Evolutionary conservation across 2,888 invertebrate species (phyloP).

Genomic region (Tineola bisselliella): DNA sequence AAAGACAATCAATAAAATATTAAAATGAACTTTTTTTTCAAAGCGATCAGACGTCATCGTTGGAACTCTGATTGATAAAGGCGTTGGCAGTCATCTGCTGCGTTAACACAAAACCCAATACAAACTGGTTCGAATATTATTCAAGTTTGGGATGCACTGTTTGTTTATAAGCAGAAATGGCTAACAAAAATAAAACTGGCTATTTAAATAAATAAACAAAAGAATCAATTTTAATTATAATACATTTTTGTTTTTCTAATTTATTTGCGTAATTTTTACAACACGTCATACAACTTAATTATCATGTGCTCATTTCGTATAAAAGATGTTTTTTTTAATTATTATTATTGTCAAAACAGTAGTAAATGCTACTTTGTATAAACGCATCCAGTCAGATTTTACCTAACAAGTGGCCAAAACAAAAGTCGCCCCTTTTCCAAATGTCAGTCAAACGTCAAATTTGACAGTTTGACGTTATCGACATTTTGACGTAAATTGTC

Average conservation of each 20-base stretch:
- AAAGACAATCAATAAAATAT: background rate
- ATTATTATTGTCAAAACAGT: too few relatives aligned
- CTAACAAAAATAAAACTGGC: too few relatives aligned
- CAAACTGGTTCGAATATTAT: background rate
- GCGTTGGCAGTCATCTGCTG: background rate
- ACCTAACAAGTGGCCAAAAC: conserved; percentile 10
- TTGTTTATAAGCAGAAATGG: too few relatives aligned
- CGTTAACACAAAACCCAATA: background rate
- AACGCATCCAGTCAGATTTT: background rate
- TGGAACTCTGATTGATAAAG: conserved; percentile 9
- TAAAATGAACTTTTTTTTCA: background rate
- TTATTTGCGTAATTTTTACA: too few relatives aligned
- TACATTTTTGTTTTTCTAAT: too few relatives aligned
- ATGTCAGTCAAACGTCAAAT: conserved; percentile 15
- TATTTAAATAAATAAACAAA: too few relatives aligned
- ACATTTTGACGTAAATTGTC: conserved; percentile 4
- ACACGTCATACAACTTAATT: too few relatives aligned
- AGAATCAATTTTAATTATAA: too few relatives aligned
- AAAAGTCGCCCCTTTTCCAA: conserved; percentile 12
- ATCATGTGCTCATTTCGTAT: too few relatives aligned
- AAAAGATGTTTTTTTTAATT: too few relatives aligned
- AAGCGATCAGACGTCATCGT: conserved; percentile 6
- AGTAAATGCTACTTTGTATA: background rate
- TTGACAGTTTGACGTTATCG: conserved; percentile 7
- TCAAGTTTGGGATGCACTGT: too few relatives aligned